Conservation (phyloP, 1,140 invertebrate species). For the Hylaeus volcanicus region DNA sequence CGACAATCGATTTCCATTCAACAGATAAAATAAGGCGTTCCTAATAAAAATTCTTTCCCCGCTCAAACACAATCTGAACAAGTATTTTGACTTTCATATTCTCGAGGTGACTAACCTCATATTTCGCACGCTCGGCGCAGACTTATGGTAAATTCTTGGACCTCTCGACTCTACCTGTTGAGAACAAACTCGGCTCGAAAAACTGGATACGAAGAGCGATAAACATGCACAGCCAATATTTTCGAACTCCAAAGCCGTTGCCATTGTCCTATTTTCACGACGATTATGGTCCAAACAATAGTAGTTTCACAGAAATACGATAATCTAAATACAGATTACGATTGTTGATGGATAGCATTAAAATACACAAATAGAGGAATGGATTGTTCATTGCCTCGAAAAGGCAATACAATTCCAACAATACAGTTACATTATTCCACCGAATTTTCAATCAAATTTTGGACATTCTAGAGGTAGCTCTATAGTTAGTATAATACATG, state of each 20-base stretch:
- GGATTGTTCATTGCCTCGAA: too few species aligned
- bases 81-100: constrained; percentile 6
- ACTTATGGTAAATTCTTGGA: constrained; percentile 5
- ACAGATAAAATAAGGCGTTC: not conserved
- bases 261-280: not conserved
- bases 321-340: not conserved
- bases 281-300: too few species aligned
- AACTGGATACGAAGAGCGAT: not conserved
- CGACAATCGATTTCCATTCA: too few species aligned
- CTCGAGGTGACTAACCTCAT: not conserved
- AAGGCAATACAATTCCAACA: too few species aligned
- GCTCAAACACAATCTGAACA: not conserved
- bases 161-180: constrained; percentile 18
- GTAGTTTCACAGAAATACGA: not conserved
- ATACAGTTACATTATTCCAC: too few species aligned
- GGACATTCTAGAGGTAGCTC: too few species aligned
- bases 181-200: not conserved
- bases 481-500: too few species aligned
- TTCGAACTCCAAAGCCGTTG: not conserved
- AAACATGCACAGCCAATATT: not conserved
- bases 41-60: not conserved
- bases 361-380: too few species aligned
- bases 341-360: too few species aligned
- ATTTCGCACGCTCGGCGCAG: not conserved
- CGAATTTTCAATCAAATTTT: too few species aligned